phyloP scores from a whole-genome alignment of 2,797 vertebrate genomes.

The Tolypeutes matacus region DNA sequence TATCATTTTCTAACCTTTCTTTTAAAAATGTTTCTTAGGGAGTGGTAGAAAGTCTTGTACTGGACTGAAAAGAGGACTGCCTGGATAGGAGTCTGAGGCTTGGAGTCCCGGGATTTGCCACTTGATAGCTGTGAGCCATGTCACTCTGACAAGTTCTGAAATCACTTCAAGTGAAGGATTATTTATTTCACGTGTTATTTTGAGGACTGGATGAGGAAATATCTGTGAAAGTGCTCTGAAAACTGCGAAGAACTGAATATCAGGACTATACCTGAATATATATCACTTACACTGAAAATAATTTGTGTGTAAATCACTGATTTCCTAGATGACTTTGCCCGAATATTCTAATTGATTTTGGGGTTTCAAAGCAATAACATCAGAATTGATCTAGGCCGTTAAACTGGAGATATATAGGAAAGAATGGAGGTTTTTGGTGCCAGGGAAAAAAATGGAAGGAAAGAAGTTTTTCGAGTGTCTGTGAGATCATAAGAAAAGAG shows the following conservation, averaged over 20 bases:
- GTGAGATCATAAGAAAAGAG: not conserved
- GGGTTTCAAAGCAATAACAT: not conserved
- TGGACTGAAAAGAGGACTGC: not conserved
- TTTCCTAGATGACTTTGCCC: not conserved
- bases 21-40: not conserved
- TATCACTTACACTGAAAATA: too few species aligned
- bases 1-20: not conserved
- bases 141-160: not conserved
- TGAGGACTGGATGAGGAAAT: not conserved
- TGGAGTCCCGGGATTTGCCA: not conserved
- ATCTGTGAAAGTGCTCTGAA: not conserved
- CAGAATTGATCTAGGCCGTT: not conserved
- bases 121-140: not conserved
- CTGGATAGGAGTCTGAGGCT: not conserved
- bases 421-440: not conserved
- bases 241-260: not conserved
- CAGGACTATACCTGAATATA: not conserved
- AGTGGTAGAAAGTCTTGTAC: not conserved
- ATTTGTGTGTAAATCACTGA: not conserved
- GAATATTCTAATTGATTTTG: not conserved
- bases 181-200: not conserved
- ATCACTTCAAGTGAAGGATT: not conserved
- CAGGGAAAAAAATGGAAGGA: not conserved
- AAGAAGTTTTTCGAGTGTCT: not conserved
- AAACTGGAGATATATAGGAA: not conserved